Conservation (phyloP, 2,797 vertebrate species). For the Hypotaenidia philippensis region DNA sequence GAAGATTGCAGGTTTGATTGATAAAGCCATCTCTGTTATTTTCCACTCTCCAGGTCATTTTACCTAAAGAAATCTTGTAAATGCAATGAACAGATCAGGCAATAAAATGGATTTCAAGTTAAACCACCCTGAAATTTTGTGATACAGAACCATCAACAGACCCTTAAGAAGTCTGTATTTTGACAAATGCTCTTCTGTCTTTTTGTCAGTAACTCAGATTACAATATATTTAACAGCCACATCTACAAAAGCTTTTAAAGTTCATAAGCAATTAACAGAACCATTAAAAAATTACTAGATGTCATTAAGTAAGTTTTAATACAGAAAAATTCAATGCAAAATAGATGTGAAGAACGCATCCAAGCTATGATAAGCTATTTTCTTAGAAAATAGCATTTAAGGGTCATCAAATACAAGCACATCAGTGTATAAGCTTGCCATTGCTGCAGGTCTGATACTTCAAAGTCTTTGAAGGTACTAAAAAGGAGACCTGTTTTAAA, state of each 20-base stretch:
- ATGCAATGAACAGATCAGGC: not conserved
- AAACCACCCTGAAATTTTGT: not conserved
- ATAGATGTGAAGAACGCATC: not conserved
- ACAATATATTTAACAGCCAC: not conserved
- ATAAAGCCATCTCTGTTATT: not conserved
- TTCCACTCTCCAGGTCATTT: not conserved
- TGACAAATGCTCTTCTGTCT: not conserved
- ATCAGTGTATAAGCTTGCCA: not conserved
- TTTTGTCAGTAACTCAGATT: not conserved
- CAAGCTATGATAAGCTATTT: not conserved
- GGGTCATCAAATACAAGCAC: not conserved
- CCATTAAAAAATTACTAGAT: not conserved
- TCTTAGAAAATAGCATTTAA: not conserved
- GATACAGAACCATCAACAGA: not conserved
- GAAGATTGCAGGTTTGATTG: not conserved
- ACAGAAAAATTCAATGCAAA: not conserved
- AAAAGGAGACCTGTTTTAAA: not conserved
- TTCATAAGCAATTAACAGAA: not conserved
- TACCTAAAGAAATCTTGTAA: not conserved
- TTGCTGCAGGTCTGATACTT: not conserved
- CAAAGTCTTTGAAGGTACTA: not conserved
- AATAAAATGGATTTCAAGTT: not conserved
- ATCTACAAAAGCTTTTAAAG: not conserved
- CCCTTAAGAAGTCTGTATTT: not conserved
- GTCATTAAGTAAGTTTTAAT: not conserved